These are phyloP conservation scores for Rhamnusium bicolor DNA, from an alignment of 2,888 invertebrate species.

Conservation along the genomic window DNA sequence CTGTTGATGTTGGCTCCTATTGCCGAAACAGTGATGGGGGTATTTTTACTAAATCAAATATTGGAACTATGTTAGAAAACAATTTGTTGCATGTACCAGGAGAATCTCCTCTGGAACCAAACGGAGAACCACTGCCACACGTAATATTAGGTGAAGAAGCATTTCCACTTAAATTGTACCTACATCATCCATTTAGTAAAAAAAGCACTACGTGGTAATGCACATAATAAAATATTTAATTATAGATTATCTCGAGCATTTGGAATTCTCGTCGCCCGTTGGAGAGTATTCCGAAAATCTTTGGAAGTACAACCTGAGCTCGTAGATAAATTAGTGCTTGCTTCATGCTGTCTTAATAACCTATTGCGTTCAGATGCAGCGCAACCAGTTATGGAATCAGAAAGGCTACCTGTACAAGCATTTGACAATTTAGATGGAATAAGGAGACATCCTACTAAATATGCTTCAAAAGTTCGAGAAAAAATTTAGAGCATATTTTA, in stretches of 20 bases:
- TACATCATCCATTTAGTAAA: background rate
- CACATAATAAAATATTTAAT: background rate
- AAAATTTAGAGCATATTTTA: background rate
- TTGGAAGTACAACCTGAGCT: background rate
- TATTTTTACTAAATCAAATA: constrained; percentile 35
- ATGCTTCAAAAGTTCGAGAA: background rate
- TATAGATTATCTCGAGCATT: background rate
- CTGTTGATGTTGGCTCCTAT: constrained; percentile 47
- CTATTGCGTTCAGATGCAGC: background rate
- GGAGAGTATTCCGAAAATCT: background rate
- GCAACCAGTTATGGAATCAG: constrained; percentile 1
- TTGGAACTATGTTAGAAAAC: background rate
- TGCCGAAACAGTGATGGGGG: constrained; percentile 45
- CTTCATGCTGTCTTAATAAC: constrained; percentile 1
- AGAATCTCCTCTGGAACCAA: constrained; percentile 7
- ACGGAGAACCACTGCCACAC: background rate
- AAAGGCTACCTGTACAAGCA: background rate
- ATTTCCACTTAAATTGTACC: background rate
- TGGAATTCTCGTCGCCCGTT: background rate
- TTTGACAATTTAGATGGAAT: constrained; percentile 5
- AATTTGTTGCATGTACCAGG: background rate
- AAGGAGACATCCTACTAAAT: constrained; percentile 1
- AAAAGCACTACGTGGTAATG: background rate
- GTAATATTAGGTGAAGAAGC: background rate
- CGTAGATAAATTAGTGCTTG: background rate